phyloP scores from a whole-genome alignment of 2,888 invertebrate genomes.

The Drosophila tanythrix region DNA sequence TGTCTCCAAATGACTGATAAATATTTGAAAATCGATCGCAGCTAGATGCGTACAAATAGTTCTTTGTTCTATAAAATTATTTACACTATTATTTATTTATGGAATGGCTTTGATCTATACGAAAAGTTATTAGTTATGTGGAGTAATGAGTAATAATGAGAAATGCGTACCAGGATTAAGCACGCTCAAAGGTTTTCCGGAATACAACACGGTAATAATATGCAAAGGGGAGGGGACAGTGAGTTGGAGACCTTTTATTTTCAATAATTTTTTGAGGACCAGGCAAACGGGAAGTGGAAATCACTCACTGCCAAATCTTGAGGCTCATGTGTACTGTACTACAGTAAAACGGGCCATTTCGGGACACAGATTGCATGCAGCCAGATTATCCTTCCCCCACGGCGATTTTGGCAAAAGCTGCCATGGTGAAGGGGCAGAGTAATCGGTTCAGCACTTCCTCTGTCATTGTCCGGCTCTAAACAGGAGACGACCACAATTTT shows the following conservation, averaged over 20 bases:
- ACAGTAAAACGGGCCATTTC: background rate
- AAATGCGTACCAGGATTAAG: background rate
- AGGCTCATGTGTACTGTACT: background rate
- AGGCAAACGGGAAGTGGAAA: background rate
- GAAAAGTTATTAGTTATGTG: background rate
- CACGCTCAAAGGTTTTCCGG: background rate
- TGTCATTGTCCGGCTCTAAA: background rate
- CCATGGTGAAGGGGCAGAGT: background rate
- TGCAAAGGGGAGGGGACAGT: background rate
- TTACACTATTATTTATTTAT: background rate
- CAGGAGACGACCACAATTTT: background rate
- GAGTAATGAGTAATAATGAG: background rate
- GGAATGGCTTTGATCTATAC: background rate
- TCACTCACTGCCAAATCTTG: background rate
- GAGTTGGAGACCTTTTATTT: background rate
- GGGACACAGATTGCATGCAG: background rate
- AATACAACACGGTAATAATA: background rate
- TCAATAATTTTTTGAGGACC: background rate
- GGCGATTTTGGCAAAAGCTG: background rate
- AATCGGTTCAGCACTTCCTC: background rate
- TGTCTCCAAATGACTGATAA: constrained; percentile 8
- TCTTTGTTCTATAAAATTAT: background rate
- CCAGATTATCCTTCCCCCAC: background rate
- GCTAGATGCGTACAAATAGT: background rate
- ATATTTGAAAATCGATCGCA: constrained; percentile 12